phyloP scores from a whole-genome alignment of 1,140 invertebrate species.

The Trichomalopsis sarcophagae region DNA sequence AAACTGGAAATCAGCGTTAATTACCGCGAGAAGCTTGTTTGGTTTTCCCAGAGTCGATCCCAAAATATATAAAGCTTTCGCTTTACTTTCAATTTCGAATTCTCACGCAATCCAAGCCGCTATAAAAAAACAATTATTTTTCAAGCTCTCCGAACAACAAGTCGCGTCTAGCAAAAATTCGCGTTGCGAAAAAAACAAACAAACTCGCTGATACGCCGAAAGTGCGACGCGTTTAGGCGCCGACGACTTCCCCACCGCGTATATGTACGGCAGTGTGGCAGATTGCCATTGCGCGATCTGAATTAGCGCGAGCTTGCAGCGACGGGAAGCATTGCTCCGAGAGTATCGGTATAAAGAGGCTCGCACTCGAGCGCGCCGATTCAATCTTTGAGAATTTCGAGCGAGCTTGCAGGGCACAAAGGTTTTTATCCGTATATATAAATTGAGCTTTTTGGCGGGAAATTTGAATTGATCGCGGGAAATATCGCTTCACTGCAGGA shows the following conservation, averaged over 20 bases:
- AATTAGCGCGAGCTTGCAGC: not conserved
- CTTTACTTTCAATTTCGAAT: too few species aligned
- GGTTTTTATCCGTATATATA: not conserved
- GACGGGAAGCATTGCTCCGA: not conserved
- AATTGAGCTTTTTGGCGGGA: not conserved
- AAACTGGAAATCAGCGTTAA: too few species aligned
- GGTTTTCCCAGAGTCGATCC: too few species aligned
- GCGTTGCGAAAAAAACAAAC: not conserved
- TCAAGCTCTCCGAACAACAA: too few species aligned
- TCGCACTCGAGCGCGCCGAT: not conserved
- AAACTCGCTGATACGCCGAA: not conserved
- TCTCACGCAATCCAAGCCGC: too few species aligned
- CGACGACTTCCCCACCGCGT: not conserved
- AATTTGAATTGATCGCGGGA: conserved; percentile 17
- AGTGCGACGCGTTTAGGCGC: not conserved
- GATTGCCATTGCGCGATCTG: not conserved
- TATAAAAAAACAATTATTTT: too few species aligned
- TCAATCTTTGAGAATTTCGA: not conserved
- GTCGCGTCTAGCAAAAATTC: too few species aligned
- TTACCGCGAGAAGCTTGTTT: too few species aligned
- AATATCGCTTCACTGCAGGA: not conserved
- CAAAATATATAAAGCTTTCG: too few species aligned
- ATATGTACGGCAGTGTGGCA: not conserved
- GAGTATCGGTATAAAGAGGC: not conserved
- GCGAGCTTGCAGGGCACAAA: not conserved